Evolutionary conservation across 2,113 vertebrate species (phyloP), one percentile per base, ranked within the genome.

Genomic region (Chaetodon trifascialis): DNA sequence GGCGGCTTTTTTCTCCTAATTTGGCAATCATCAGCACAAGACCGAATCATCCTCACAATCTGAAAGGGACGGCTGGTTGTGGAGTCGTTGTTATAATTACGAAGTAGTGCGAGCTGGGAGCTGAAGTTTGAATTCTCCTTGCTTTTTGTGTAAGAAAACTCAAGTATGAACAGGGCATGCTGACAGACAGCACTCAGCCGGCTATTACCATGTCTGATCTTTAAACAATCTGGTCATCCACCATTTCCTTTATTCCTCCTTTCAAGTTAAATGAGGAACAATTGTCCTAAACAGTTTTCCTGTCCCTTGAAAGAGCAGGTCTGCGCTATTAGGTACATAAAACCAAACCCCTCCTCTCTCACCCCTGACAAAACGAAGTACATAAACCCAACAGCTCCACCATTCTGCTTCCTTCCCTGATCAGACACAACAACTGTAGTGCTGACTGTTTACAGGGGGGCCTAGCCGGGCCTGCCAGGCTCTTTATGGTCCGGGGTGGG

Each of bases 341-440:
- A 93, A 84, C 85, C 55, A 42, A 70, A 73, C 52, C 80, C 71
- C 80, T 85, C 63, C 77, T 59, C 83, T 80, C 63, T 78, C 11
- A 52, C 42, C 72, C 47, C 66, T 59, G 70, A 87, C 82, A 86
- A 86, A 89, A 73, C 84, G 81, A 16, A 84, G 84, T 89, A 90
- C 88, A 93, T 93, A 93, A 95, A 94, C 90, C 82, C 82, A 79
- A 85, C 85, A 83, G 84, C 76, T 83, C 56, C n/a, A 62, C 82
- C 86, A 75, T 80, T 86, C 81, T 81, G 80, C 73, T 62, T 83
- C 80, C 73, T 1, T 25, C 67, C 79, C 82, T 30, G 44, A 38
- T 51, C 81, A 92, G 93, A 91, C 91, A 92, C 91, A 93, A 89
- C 91, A 92, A 91, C 88, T 65, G 75, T 65, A 85, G 73, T 68